Conservation (phyloP, 2,888 invertebrate genomes). For the Sarcophaga caerulescens region DNA sequence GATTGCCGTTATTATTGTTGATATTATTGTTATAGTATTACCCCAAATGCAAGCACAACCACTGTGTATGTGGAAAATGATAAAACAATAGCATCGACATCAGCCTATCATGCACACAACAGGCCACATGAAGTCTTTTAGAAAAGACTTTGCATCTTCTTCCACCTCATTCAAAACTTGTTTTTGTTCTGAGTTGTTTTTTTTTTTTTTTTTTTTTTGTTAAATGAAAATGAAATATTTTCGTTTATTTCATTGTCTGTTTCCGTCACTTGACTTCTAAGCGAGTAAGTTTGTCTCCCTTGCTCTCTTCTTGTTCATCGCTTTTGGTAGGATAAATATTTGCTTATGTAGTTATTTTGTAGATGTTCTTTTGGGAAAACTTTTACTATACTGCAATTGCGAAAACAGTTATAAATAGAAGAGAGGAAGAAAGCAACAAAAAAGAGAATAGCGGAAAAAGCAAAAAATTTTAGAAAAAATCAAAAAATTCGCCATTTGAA, state of each 20-base stretch:
- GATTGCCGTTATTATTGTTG: not conserved
- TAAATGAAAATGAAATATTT: conserved; percentile 60
- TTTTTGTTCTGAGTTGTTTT: conserved; percentile 17
- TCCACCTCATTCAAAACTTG: not conserved
- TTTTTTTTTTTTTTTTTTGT: conserved; percentile 47
- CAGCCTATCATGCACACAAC: not conserved
- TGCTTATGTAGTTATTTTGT: conserved; percentile 49
- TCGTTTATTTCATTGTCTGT: conserved; percentile 65
- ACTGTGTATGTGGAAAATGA: conserved; percentile 1
- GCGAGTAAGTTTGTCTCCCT: conserved; percentile 44
- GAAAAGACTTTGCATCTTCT: not conserved
- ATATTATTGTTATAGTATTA: not conserved
- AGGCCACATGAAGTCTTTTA: not conserved
- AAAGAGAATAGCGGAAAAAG: not conserved
- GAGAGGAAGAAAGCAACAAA: conserved; percentile 20
- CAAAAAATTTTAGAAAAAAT: conserved; percentile 2
- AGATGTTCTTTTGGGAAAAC: conserved; percentile 27
- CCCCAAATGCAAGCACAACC: not conserved
- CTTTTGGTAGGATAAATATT: conserved; percentile 51
- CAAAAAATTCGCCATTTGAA: conserved; percentile 30
- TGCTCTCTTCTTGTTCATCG: not conserved
- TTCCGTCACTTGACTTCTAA: conserved; percentile 64
- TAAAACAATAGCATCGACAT: not conserved
- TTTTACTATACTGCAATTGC: conserved; percentile 46
- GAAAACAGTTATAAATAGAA: conserved; percentile 1